These are phyloP conservation scores for Ptychoptera albimana DNA, from an alignment of 2,888 invertebrate genomes.

Conservation along the genomic window DNA sequence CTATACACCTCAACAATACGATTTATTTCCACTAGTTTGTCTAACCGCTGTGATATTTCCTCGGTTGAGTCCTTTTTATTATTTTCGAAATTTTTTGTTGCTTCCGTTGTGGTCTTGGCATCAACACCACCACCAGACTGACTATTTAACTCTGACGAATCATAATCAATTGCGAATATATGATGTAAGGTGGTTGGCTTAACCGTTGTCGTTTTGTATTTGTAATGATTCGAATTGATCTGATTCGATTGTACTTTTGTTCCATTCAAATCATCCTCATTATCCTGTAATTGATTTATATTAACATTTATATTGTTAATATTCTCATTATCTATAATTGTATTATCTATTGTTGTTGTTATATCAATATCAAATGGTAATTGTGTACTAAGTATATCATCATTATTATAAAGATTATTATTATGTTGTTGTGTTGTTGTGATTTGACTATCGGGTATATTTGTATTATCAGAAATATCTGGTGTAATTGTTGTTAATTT, in stretches of 20 bases:
- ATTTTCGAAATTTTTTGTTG: background rate
- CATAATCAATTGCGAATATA: slow-evolving; percentile 31
- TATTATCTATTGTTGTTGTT: too few species aligned
- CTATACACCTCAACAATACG: slow-evolving; percentile 52
- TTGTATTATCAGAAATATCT: too few species aligned
- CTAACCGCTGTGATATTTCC: slow-evolving; percentile 30
- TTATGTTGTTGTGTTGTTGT: too few species aligned
- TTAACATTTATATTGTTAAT: too few species aligned
- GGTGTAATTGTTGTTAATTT: too few species aligned
- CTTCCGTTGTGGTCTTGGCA: background rate
- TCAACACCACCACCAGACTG: too few species aligned
- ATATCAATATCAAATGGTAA: too few species aligned
- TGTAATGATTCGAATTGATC: background rate
- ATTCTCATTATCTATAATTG: too few species aligned
- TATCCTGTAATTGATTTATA: too few species aligned
- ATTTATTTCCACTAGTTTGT: slow-evolving; percentile 51
- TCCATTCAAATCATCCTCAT: background rate
- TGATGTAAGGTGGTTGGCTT: slow-evolving; percentile 31
- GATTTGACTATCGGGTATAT: too few species aligned
- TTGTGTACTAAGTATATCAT: too few species aligned
- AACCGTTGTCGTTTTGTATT: slow-evolving; percentile 14
- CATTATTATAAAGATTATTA: too few species aligned
- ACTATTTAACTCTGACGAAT: slow-evolving; percentile 1
- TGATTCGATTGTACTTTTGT: background rate
- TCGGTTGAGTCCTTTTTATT: slow-evolving; percentile 21